phyloP scores from a whole-genome alignment of 2,797 vertebrate genomes.

The Naso thynnoides region DNA sequence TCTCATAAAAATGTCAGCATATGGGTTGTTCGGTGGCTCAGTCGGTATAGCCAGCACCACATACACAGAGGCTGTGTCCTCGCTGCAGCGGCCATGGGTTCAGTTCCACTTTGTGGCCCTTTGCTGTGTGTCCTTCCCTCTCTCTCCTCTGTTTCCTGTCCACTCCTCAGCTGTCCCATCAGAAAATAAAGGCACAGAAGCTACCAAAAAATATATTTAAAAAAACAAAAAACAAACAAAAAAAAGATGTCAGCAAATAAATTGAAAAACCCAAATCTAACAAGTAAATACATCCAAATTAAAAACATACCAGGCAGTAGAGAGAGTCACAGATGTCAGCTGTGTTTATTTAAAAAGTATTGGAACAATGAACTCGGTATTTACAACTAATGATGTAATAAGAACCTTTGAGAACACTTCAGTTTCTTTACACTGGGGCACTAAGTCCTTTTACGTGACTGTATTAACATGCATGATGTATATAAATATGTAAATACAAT shows the following conservation, averaged over 20 bases:
- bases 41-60: no score
- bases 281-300: background rate
- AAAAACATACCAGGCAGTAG: background rate
- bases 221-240: no score
- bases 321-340: background rate
- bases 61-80: no score
- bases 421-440: background rate
- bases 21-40: no score
- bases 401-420: background rate
- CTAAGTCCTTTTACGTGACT: background rate
- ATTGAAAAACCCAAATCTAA: background rate
- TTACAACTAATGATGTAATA: background rate
- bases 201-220: no score
- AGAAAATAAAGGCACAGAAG: no score
- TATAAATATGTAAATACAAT: background rate
- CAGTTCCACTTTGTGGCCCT: no score
- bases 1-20: background rate
- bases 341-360: background rate
- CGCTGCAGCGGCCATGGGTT: no score
- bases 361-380: background rate
- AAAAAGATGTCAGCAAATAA: background rate
- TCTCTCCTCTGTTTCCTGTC: no score
- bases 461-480: background rate
- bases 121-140: no score
- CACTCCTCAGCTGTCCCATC: no score